Evolutionary conservation across 2,797 vertebrate genomes (phyloP), one percentile per base, ranked within the genome.

Genomic region (Protosalanx chinensis): DNA sequence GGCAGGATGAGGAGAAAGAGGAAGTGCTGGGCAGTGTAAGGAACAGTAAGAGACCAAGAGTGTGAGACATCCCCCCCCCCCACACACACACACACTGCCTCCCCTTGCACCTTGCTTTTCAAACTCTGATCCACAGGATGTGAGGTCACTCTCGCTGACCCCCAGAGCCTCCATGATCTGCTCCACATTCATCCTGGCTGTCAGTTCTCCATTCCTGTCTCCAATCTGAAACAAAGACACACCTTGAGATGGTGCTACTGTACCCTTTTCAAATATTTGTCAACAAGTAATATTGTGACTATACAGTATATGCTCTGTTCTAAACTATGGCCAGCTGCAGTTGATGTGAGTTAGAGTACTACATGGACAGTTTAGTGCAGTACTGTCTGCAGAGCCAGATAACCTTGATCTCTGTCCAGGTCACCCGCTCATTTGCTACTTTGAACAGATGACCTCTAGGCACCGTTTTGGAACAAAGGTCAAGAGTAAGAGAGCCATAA

Each of bases 141-240:
- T 92, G 5, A 92, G 85, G 73, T 92, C 93, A 0, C 82, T 56
- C 0, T 94, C 92, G 6, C 88, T 90, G 78, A 95, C 75, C 5
- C 95, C 95, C 0, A 99, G 89, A 0, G 81, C 86, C 23, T 96
- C 87, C 91, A 93, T 93, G 78, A 99, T 90, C 88, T 96, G 96
- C 0, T 94, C 91, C 68, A 98, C 68, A n/a, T 97, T 98, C 90
- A 93, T 86, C 67, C 92, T 93, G 0, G 97, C 96, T 0, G 96
- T 96, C 81, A 95, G 87, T 82, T 99, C 96, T 1, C 97, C 98
- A 0, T 83, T 94, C 60, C 91, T 87, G 90, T 99, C 98, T 67
- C 96, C 95, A 0, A 97, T 95, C 98, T 99, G 79, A 70, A 16
- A 66, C 3, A 65, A 1, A 75, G 37, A 70, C 0, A 20, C 5